phyloP scores from a whole-genome alignment of 2,113 vertebrate species.

The Malurus melanocephalus region DNA sequence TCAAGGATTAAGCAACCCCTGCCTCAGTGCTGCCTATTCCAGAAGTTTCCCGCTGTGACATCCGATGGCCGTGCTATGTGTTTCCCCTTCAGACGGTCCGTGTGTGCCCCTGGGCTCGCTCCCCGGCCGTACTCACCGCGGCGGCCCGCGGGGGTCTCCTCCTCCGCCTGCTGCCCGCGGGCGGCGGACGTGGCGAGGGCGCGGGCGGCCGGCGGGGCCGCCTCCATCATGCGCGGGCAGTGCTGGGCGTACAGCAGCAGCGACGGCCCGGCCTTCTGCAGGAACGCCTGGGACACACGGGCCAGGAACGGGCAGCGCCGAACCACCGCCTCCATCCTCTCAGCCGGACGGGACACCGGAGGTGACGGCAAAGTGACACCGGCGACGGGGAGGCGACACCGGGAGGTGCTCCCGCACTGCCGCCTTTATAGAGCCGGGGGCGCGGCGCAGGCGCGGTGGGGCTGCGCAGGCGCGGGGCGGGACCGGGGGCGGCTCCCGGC shows the following conservation, averaged over 20 bases:
- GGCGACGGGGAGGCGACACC: rapidly evolving
- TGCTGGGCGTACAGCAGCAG: conserved; percentile 87
- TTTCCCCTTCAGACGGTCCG: rapidly evolving
- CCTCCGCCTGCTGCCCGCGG: conserved; percentile 76
- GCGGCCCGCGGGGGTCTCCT: conserved; percentile 56
- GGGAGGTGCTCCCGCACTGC: rapidly evolving
- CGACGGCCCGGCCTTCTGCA: conserved; percentile 89
- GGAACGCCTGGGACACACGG: conserved; percentile 86
- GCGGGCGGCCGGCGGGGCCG: conserved; percentile 78
- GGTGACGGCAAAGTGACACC: not conserved
- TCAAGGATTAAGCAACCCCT: not conserved
- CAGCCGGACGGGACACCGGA: not conserved
- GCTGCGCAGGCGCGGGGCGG: not conserved
- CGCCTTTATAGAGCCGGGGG: not conserved
- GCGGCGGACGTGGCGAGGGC: conserved; percentile 78
- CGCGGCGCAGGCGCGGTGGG: not conserved
- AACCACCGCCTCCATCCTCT: conserved; percentile 86
- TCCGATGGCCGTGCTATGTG: rapidly evolving
- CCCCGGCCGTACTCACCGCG: conserved; percentile 69
- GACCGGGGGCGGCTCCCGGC: rapidly evolving
- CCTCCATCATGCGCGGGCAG: conserved; percentile 95
- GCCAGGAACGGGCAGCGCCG: conserved; percentile 93
- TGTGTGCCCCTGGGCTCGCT: not conserved
- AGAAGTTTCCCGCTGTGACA: not conserved
- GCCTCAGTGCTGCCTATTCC: not conserved